Evolutionary conservation across 2,113 vertebrate species (phyloP), one percentile per base, ranked within the genome.

Genomic region (Peromyscus maniculatus): DNA sequence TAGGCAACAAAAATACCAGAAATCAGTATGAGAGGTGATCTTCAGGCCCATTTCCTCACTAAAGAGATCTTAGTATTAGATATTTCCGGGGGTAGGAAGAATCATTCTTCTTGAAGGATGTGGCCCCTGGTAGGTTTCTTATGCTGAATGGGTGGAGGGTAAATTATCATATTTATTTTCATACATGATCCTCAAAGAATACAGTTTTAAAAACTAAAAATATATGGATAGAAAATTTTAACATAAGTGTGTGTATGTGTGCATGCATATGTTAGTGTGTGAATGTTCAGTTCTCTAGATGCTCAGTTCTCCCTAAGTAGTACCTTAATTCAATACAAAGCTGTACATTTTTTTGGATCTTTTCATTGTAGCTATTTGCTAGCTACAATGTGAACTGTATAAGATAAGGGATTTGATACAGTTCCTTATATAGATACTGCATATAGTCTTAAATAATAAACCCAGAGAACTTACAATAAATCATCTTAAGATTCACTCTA

Each of bases 401-500:
- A 72, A 96, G 28, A 13, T 17, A 59, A 33, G 4, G 22, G 90
- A 3, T 1, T 49, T 69, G 19, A 80, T n/a, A n/a, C 7, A 72
- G 36, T 72, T n/a, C 6, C 69, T 3, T 72, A 72, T 72, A n/a
- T n/a, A 72, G 33, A 79, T 43, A 92, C 9, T 36, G 26, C 91
- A 84, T 6, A 15, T 0, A 39, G 67, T 92, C 36, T 86, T 92
- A 80, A 91, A 80, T 12, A 89, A 91, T 2, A 57, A 16, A 28
- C 62, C 39, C 64, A 28, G 36, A 78, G 36, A 4, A 2, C 0
- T 87, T 83, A 49, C 0, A 72, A 39, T 67, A 72, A 78, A 19
- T 94, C 7, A 89, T 71, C 83, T 96, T 74, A 71, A 84, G 12
- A 80, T 83, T 92, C 39, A 88, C 3, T 89, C 13, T 39, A 95